A percentile compares a stretch with the other conserved stretches of the same genome.
Evolutionary conservation across 2,113 vertebrate genomes (phyloP).

Genomic region (Podocnemis expansa): DNA sequence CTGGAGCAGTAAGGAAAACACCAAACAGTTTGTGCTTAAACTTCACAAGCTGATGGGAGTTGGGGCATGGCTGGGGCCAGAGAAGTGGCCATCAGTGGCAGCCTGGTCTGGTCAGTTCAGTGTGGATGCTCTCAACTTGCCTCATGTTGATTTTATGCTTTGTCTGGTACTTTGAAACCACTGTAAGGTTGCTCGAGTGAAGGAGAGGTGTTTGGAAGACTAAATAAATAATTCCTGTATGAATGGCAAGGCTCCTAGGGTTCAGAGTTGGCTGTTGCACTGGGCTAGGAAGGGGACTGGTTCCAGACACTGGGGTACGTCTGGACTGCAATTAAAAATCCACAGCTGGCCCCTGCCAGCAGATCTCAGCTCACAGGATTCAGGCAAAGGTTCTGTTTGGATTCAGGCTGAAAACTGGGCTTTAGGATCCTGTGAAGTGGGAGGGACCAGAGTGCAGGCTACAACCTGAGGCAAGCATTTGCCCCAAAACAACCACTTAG

Average conservation of each 20-base stretch:
- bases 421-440: background rate
- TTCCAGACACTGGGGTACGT: background rate
- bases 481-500: background rate
- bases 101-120: background rate
- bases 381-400: background rate
- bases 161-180: background rate
- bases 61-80: background rate
- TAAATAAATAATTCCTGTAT: background rate
- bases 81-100: background rate
- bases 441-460: background rate
- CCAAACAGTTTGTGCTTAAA: background rate
- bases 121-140: background rate
- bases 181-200: background rate
- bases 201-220: background rate
- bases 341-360: background rate
- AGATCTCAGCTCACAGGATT: background rate
- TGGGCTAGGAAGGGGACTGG: background rate
- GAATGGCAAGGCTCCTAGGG: background rate
- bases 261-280: background rate
- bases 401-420: background rate
- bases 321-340: background rate
- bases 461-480: background rate
- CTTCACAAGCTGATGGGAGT: background rate
- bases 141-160: background rate
- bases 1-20: background rate